Conservation (phyloP, 2,113 vertebrate genomes). For the Crotalus horridus region DNA sequence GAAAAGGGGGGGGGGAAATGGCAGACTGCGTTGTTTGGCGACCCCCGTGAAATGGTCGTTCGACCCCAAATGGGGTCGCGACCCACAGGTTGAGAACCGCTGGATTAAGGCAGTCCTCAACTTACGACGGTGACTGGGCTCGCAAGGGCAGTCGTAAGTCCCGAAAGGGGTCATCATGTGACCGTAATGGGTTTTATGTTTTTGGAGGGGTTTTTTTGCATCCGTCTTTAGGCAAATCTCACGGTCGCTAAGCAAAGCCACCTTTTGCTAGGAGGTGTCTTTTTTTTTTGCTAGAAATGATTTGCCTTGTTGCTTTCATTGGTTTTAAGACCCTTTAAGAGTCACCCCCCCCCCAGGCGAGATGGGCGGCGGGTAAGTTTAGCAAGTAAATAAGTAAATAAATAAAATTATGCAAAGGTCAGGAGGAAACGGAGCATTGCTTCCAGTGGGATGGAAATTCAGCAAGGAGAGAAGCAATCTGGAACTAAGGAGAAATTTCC, state of each 20-base stretch:
- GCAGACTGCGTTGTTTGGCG: too few relatives aligned
- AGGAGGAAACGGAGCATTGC: not conserved
- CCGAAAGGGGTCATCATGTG: not conserved
- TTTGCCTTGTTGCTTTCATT: too few relatives aligned
- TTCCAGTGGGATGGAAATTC: too few relatives aligned
- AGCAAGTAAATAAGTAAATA: not conserved
- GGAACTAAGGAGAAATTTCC: too few relatives aligned
- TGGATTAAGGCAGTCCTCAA: not conserved
- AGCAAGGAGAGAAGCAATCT: too few relatives aligned
- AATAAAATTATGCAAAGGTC: not conserved
- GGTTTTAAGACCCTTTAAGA: too few relatives aligned
- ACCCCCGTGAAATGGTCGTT: too few relatives aligned
- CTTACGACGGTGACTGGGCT: not conserved
- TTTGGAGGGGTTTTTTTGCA: not conserved
- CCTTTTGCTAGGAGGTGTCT: not conserved
- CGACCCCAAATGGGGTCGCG: too few relatives aligned
- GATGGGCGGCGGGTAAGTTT: not conserved
- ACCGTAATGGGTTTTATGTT: not conserved
- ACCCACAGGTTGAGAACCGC: too few relatives aligned
- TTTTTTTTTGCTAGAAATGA: not conserved
- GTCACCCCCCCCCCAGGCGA: too few relatives aligned
- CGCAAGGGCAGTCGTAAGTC: too few relatives aligned
- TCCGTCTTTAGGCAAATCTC: not conserved
- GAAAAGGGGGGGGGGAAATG: too few relatives aligned
- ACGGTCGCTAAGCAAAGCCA: not conserved